Evolutionary conservation across 2,888 invertebrate species (phyloP), one percentile per base, ranked within the genome.

Genomic region (Drosophila fulvimacula): DNA sequence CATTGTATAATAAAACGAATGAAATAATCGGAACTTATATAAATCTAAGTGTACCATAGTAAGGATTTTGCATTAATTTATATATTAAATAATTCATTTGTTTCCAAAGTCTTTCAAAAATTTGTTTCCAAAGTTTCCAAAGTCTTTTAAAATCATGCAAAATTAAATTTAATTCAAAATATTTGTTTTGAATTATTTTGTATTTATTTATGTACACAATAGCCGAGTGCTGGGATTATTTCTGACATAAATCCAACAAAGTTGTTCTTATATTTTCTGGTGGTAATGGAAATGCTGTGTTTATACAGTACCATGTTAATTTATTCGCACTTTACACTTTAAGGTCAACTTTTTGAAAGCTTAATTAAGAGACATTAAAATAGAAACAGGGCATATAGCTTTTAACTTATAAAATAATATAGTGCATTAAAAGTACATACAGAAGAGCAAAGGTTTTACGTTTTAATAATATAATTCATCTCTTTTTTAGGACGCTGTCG

Each of bases 291-390:
- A 58, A 21, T 41, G 61, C 49, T 32, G 48, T 51, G 44, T 27
- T 51, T 41, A 27, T 41, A 58, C 53, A 59, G 42, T 30, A 41
- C 44, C 13, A 65, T 64, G 53, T 55, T 49, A 56, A 62, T 67
- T 62, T 72, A 71, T 78, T 78, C 69, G 72, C 75, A 78, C 60
- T 75, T 77, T 64, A 76, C 59, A 81, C 63, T 67, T 73, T 71
- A 78, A 78, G 78, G 80, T 84, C 71, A 85, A 83, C 79, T 83
- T 83, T 82, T 82, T 71, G 59, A 83, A 82, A 82, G 76, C 73
- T 59, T 72, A 63, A 64, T 57, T 60, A 70, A 52, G 38, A 65
- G 38, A 76, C 34, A 41, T 59, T 46, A 17, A 57, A 46, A 42
- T 34, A 38, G 21, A 61, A 60, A 56, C 49, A 51, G 17, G 57